phyloP scores from a whole-genome alignment of 1,140 invertebrate species.

The Drosophila punjabiensis region DNA sequence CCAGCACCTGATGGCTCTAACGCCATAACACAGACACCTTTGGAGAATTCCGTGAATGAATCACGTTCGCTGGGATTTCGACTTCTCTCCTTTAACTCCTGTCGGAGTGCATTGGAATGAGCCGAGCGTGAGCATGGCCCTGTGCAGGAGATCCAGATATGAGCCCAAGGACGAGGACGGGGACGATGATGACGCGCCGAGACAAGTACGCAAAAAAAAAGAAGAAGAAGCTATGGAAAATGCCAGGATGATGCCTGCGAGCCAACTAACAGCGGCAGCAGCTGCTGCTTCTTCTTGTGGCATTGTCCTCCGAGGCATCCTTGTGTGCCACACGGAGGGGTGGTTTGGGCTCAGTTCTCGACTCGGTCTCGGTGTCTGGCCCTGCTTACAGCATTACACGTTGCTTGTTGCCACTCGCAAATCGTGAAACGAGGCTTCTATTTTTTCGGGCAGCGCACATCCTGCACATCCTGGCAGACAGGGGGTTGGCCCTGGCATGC shows the following conservation, averaged over 20 bases:
- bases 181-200: conserved; percentile 63
- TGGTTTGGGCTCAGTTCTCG: conserved; percentile 58
- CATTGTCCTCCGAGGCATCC: conserved; percentile 70
- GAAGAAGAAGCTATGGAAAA: conserved; percentile 20
- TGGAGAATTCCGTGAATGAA: conserved; percentile 47
- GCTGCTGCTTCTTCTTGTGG: conserved; percentile 65
- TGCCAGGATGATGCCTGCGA: conserved; percentile 63
- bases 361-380: conserved; percentile 57
- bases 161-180: conserved; percentile 10
- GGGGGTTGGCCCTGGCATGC: conserved; percentile 64
- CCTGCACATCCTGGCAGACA: conserved; percentile 24
- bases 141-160: conserved; percentile 51
- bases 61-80: conserved; percentile 39
- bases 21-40: conserved; percentile 14
- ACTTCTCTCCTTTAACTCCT: conserved; percentile 10
- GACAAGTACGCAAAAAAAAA: conserved; percentile 74
- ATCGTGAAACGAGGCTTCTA: conserved; percentile 60
- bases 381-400: conserved; percentile 67
- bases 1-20: conserved; percentile 20
- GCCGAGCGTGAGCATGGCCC: conserved; percentile 59
- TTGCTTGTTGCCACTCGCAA: conserved; percentile 66
- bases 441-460: conserved; percentile 56
- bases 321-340: conserved; percentile 56
- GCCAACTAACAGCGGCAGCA: conserved; percentile 71
- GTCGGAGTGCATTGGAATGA: conserved; percentile 43